Evolutionary conservation across 2,113 vertebrate species (phyloP).

Genomic region (Podiceps cristatus): DNA sequence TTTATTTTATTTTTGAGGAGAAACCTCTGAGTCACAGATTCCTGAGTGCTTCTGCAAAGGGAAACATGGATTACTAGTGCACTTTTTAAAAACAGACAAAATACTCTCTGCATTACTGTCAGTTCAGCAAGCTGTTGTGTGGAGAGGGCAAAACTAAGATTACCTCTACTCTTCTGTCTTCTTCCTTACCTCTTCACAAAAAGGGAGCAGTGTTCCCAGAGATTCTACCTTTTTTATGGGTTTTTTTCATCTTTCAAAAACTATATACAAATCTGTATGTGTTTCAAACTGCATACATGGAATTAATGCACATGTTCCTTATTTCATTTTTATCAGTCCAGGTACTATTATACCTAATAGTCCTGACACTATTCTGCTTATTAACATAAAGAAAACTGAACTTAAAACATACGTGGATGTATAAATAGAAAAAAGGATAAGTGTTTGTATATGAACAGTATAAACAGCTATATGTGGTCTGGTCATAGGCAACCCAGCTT

Average conservation of each 20-base stretch:
- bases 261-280: not conserved
- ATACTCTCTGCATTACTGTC: not conserved
- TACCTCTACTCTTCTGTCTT: not conserved
- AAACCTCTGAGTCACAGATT: not conserved
- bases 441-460: not conserved
- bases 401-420: not conserved
- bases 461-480: not conserved
- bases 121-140: not conserved
- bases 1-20: not conserved
- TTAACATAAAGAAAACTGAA: not conserved
- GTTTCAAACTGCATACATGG: not conserved
- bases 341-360: not conserved
- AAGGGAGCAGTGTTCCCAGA: not conserved
- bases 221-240: not conserved
- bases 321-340: not conserved
- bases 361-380: not conserved
- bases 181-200: not conserved
- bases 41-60: not conserved
- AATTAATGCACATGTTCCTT: not conserved
- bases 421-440: not conserved
- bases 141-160: not conserved
- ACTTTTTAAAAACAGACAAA: not conserved
- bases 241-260: not conserved
- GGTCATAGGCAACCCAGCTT: slow-evolving; percentile 86
- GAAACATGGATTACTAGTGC: not conserved